Evolutionary conservation across 2,888 invertebrate species (phyloP).

Genomic region (Dicyrtomina minuta): DNA sequence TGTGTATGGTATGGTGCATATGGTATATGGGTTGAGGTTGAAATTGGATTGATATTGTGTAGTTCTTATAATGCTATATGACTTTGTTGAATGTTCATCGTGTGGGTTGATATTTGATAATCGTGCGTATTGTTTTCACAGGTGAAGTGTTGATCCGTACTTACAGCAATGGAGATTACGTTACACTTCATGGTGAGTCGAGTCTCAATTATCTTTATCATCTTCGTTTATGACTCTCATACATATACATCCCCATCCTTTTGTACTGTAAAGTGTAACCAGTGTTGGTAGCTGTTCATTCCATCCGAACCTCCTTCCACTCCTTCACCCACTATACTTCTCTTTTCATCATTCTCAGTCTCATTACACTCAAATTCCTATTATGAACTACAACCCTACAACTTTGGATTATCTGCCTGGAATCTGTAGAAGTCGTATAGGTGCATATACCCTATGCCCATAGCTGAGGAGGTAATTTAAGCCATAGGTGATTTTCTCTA

Average conservation of each 20-base stretch:
- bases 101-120: constrained; percentile 1
- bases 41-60: neutral
- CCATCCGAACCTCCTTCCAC: neutral
- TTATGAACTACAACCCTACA: too few relatives aligned
- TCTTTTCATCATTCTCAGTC: constrained; percentile 1
- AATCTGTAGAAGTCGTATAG: too few relatives aligned
- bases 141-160: constrained; percentile 51
- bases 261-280: neutral
- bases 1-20: neutral
- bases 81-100: too few relatives aligned
- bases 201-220: constrained; percentile 33
- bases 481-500: too few relatives aligned
- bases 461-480: too few relatives aligned
- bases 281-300: too few relatives aligned
- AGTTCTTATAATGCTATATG: neutral
- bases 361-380: neutral
- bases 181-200: constrained; percentile 53
- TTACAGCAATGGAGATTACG: constrained; percentile 52
- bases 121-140: constrained; percentile 35
- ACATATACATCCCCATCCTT: neutral
- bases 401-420: too few relatives aligned
- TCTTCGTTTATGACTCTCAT: constrained; percentile 7
- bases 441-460: too few relatives aligned
- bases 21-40: neutral
- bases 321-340: neutral